Conservation (phyloP, 2,797 vertebrate genomes). For the Macrochelys suwanniensis region DNA sequence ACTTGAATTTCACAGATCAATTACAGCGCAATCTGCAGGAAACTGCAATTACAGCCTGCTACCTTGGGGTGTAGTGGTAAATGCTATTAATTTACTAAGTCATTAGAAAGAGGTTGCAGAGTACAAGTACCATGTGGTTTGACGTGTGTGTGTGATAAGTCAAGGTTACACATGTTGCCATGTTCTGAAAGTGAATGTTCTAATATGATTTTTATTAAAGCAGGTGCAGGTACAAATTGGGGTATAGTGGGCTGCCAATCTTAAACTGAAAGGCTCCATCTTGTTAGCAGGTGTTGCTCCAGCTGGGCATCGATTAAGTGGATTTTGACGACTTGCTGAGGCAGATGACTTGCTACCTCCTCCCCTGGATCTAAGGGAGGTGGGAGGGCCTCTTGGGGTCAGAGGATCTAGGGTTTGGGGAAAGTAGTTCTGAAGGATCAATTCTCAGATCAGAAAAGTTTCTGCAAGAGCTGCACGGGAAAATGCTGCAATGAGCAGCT, state of each 20-base stretch:
- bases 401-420: neutral
- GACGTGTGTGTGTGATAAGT: neutral
- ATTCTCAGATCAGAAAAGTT: neutral
- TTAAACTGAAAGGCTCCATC: neutral
- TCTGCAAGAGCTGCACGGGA: neutral
- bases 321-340: neutral
- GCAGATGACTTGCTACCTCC: neutral
- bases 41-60: neutral
- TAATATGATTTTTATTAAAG: neutral
- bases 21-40: rapidly evolving
- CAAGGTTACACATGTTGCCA: neutral
- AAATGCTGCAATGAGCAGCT: neutral
- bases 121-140: neutral
- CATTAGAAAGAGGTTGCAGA: conserved; percentile 4
- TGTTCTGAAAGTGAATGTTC: neutral
- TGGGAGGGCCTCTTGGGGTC: neutral
- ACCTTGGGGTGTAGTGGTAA: neutral
- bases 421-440: neutral
- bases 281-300: neutral
- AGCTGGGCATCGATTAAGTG: neutral
- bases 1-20: neutral
- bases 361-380: neutral
- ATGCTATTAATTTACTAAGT: neutral
- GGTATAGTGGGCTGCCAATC: neutral
- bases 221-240: rapidly evolving